phyloP scores from a whole-genome alignment of 2,113 vertebrate genomes.

The Datnioides undecimradiatus region DNA sequence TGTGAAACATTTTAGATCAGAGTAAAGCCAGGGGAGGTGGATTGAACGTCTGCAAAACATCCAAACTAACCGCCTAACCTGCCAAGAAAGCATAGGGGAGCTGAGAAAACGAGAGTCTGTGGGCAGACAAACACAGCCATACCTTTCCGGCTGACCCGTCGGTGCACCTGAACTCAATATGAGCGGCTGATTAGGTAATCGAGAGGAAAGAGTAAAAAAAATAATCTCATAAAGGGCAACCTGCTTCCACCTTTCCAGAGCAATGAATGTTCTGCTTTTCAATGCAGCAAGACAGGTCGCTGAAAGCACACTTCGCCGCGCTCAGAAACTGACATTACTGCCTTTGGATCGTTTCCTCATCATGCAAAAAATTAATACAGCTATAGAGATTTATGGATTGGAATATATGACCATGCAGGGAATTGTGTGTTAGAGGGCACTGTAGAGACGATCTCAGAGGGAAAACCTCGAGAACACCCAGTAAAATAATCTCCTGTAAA shows the following conservation, averaged over 20 bases:
- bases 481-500: conserved; percentile 50
- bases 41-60: conserved; percentile 36
- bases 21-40: conserved; percentile 1
- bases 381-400: conserved; percentile 26
- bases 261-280: conserved; percentile 32
- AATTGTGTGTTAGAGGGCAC: conserved; percentile 26
- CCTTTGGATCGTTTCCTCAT: conserved; percentile 3
- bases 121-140: conserved; percentile 43
- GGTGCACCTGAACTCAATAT: conserved; percentile 54
- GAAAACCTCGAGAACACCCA: conserved; percentile 36
- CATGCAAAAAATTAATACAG: conserved; percentile 3
- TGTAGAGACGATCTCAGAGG: conserved; percentile 39
- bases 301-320: conserved; percentile 6
- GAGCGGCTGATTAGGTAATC: conserved; percentile 61
- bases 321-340: background rate
- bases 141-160: conserved; percentile 47
- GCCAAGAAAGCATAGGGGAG: conserved; percentile 8
- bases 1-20: conserved; percentile 8
- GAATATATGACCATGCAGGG: background rate
- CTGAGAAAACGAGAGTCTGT: background rate
- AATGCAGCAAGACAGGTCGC: background rate
- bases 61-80: conserved; percentile 19
- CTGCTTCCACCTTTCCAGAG: conserved; percentile 49
- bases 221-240: conserved; percentile 39
- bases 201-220: conserved; percentile 48